phyloP scores from a whole-genome alignment of 2,888 invertebrate species.

The Synanthedon vespiformis region DNA sequence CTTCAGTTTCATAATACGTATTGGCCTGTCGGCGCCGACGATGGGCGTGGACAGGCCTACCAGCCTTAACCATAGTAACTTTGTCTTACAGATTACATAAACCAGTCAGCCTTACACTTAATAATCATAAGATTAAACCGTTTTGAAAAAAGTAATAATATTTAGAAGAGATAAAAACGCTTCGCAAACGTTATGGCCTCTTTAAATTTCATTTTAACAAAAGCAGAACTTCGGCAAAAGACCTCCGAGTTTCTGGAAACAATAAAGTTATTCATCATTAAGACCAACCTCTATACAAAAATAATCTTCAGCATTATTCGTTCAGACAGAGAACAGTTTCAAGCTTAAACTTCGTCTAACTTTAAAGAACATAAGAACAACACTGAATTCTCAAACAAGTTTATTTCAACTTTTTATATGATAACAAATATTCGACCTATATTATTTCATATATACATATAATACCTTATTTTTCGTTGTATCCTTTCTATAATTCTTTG shows the following conservation, averaged over 20 bases:
- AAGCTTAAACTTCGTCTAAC: slow-evolving; percentile 7
- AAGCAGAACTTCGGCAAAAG: slow-evolving; percentile 13
- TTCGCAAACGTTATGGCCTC: slow-evolving; percentile 9
- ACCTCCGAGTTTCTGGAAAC: slow-evolving; percentile 14
- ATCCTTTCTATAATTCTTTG: no score
- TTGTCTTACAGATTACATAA: no score
- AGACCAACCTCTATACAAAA: slow-evolving; percentile 15
- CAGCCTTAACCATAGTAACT: no score
- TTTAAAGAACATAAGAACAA: slow-evolving; percentile 6
- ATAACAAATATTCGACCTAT: background rate
- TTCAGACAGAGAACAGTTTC: slow-evolving; percentile 9
- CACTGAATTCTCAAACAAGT: background rate
- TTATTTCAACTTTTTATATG: background rate
- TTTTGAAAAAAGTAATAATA: no score
- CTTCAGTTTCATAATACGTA: no score
- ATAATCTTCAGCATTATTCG: slow-evolving; percentile 9
- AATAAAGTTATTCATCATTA: slow-evolving; percentile 22
- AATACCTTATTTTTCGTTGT: no score
- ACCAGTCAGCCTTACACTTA: no score
- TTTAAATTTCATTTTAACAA: slow-evolving; percentile 18
- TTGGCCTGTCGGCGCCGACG: no score
- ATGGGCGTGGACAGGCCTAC: no score
- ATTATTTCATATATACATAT: no score
- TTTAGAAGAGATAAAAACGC: background rate
- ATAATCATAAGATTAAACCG: no score